Percentiles rank a stretch among this genome's conserved stretches.
phyloP scores from a whole-genome alignment of 2,888 invertebrate genomes.

The Pterobdella sp. region DNA sequence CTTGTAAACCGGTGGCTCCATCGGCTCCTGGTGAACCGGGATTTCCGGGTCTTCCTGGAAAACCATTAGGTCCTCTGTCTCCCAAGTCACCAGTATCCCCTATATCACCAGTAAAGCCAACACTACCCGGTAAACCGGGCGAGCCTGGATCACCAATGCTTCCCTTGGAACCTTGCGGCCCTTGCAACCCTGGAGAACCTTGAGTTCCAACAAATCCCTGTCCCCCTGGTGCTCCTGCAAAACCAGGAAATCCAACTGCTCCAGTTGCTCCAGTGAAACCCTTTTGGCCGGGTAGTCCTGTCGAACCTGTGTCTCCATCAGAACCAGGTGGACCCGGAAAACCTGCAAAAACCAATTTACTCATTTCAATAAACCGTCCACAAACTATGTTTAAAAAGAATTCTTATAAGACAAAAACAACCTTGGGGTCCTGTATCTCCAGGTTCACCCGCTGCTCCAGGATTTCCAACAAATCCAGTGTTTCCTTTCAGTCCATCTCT shows the following conservation, averaged over 20 bases:
- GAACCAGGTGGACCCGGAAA: conserved; percentile 24
- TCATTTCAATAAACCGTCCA: too few relatives aligned
- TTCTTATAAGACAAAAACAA: too few relatives aligned
- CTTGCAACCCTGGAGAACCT: background rate
- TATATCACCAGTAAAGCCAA: conserved; percentile 27
- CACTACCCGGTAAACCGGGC: conserved; percentile 13
- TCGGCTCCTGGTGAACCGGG: conserved; percentile 10
- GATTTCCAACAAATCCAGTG: conserved; percentile 24
- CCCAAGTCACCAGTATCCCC: conserved; percentile 30
- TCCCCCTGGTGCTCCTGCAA: background rate
- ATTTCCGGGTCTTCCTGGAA: conserved; percentile 8
- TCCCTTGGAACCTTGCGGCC: background rate
- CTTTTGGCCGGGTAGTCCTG: background rate
- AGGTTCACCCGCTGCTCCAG: conserved; percentile 23
- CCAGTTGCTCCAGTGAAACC: background rate
- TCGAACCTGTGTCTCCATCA: conserved; percentile 20
- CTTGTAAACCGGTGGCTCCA: conserved; percentile 11
- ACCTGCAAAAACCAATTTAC: conserved; percentile 22
- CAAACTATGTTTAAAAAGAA: too few relatives aligned
- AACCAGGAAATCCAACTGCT: background rate
- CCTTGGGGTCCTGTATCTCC: conserved; percentile 23
- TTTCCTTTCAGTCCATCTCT: conserved; percentile 13
- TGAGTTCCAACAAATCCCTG: conserved; percentile 1
- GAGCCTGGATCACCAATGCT: conserved; percentile 12
- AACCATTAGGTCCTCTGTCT: conserved; percentile 29